Evolutionary conservation across 2,113 vertebrate genomes (phyloP).

Genomic region (Lycaon pictus): DNA sequence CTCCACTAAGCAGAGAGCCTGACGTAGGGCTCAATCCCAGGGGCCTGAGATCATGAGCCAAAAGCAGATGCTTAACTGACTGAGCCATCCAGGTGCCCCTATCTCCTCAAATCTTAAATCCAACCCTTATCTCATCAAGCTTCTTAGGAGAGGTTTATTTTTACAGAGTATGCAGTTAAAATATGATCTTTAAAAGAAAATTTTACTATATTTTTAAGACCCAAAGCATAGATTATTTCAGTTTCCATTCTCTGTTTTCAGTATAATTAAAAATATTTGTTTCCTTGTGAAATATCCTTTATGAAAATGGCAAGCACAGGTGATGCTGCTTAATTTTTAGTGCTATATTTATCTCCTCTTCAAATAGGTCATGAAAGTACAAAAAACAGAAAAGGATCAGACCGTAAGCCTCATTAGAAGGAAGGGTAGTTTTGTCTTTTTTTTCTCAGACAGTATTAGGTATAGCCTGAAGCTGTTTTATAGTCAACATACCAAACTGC

Average conservation of each 20-base stretch:
- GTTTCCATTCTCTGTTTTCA: background rate
- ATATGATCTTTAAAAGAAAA: background rate
- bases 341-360: background rate
- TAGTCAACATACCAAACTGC: background rate
- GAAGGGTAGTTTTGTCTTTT: background rate
- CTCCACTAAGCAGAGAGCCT: background rate
- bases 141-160: slow-evolving; percentile 30
- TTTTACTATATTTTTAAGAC: slow-evolving; percentile 40
- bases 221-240: slow-evolving; percentile 18
- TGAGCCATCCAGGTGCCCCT: background rate
- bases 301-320: background rate
- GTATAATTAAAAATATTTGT: slow-evolving; percentile 8
- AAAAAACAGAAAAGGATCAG: slow-evolving; percentile 8
- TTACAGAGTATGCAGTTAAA: background rate
- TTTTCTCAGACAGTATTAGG: background rate
- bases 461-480: background rate
- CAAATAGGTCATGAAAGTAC: background rate
- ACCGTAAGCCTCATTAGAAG: background rate
- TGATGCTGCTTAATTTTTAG: slow-evolving; percentile 6
- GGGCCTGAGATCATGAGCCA: background rate
- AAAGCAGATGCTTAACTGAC: background rate
- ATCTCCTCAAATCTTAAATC: background rate
- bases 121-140: background rate
- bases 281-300: slow-evolving; percentile 24
- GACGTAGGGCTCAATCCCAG: background rate